Percentiles rank a stretch among this genome's conserved stretches.
phyloP scores from a whole-genome alignment of 2,113 vertebrate genomes.

The Lethenteron reissneri region DNA sequence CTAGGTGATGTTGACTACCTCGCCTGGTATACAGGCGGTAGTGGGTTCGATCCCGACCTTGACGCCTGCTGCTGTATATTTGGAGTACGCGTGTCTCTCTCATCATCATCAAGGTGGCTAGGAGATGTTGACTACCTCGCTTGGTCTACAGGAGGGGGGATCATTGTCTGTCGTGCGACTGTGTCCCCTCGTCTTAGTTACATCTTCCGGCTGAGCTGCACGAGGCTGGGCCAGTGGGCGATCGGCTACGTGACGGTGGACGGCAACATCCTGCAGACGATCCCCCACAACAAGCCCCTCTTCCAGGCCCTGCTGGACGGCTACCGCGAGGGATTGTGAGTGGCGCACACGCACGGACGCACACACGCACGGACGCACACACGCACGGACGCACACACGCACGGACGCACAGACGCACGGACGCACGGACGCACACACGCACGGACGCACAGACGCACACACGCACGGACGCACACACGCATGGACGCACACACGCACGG shows the following conservation, averaged over 20 bases:
- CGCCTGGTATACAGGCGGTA: too few relatives aligned
- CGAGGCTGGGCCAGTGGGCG: conserved; percentile 80
- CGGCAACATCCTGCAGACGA: conserved; percentile 81
- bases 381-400: conserved; percentile 49
- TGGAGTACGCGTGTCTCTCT: too few relatives aligned
- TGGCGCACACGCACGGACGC: conserved; percentile 15
- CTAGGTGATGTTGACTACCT: too few relatives aligned
- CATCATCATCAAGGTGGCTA: too few relatives aligned
- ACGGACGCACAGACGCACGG: too few relatives aligned
- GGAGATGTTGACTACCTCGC: too few relatives aligned
- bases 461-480: too few relatives aligned
- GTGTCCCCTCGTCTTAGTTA: conserved; percentile 31
- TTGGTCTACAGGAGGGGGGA: not conserved
- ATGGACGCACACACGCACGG: too few relatives aligned
- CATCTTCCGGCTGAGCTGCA: conserved; percentile 83
- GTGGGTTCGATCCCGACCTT: too few relatives aligned
- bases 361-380: conserved; percentile 36
- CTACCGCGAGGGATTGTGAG: conserved; percentile 84
- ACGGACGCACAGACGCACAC: too few relatives aligned
- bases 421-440: too few relatives aligned
- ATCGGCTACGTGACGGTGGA: conserved; percentile 82
- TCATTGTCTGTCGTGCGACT: not conserved
- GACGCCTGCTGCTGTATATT: too few relatives aligned
- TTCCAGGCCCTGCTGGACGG: conserved; percentile 93
- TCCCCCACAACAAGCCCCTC: conserved; percentile 80